Conservation (phyloP, 2,113 vertebrate genomes). For the Percopsis transmontana region DNA sequence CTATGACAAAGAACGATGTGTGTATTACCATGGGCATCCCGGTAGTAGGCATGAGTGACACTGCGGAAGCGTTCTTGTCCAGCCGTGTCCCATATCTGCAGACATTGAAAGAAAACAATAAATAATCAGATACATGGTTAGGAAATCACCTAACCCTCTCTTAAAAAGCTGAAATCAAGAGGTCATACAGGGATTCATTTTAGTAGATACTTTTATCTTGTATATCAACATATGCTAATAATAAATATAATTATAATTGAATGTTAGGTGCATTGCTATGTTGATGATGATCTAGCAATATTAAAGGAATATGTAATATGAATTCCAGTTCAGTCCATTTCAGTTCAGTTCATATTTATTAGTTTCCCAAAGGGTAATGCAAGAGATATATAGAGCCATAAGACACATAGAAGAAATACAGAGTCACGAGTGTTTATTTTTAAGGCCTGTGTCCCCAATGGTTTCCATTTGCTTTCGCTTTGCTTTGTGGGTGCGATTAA, state of each 20-base stretch:
- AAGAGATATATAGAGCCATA: too few relatives aligned
- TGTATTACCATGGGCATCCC: conserved; percentile 87
- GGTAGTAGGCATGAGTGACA: conserved; percentile 90
- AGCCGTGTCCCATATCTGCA: conserved; percentile 83
- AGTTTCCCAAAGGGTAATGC: too few relatives aligned
- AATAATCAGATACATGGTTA: too few relatives aligned
- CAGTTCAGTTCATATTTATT: too few relatives aligned
- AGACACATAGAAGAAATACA: not conserved
- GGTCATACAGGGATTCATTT: too few relatives aligned
- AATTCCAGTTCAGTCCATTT: too few relatives aligned
- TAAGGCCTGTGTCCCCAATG: not conserved
- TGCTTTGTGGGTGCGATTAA: not conserved
- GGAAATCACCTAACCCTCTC: too few relatives aligned
- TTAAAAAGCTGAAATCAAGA: too few relatives aligned
- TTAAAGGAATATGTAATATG: not conserved
- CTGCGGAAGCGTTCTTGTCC: conserved; percentile 91
- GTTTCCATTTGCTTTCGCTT: not conserved
- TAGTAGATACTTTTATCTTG: not conserved
- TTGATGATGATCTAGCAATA: not conserved
- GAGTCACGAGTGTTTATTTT: not conserved
- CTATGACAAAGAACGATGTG: too few relatives aligned
- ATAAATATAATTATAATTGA: too few relatives aligned
- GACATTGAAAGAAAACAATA: conserved; percentile 26
- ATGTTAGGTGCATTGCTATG: not conserved
- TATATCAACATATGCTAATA: not conserved